phyloP scores from a whole-genome alignment of 1,140 invertebrate genomes.

The Papilio glaucus region DNA sequence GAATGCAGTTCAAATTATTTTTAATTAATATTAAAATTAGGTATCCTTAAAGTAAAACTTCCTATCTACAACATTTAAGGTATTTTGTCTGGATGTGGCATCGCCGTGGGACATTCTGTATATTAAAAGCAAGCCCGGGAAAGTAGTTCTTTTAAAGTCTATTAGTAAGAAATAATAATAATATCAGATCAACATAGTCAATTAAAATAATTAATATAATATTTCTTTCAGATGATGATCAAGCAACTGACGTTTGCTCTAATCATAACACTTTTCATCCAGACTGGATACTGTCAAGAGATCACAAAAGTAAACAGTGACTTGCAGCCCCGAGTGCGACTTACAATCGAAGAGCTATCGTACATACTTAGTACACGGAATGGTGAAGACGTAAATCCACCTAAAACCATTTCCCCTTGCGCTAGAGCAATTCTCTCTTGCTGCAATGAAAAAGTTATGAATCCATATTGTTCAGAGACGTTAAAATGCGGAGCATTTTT shows the following conservation, averaged over 20 bases:
- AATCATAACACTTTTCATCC: neutral
- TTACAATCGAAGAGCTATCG: slow-evolving; percentile 63
- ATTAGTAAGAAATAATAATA: too few relatives aligned
- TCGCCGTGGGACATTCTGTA: too few relatives aligned
- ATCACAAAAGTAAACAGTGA: slow-evolving; percentile 2
- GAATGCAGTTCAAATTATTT: too few relatives aligned
- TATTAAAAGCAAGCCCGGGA: too few relatives aligned
- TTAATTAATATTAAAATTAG: too few relatives aligned
- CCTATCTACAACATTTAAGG: too few relatives aligned
- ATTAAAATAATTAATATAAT: slow-evolving; percentile 9
- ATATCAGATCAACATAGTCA: too few relatives aligned
- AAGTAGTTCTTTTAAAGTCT: too few relatives aligned
- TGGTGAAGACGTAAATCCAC: slow-evolving; percentile 45
- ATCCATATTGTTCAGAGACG: slow-evolving; percentile 64
- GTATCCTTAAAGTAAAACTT: too few relatives aligned
- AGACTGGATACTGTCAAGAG: neutral
- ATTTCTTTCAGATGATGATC: slow-evolving; percentile 7
- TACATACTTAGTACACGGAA: slow-evolving; percentile 59
- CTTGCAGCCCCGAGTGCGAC: neutral
- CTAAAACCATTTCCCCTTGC: slow-evolving; percentile 63
- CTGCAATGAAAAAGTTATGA: slow-evolving; percentile 61
- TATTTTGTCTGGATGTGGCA: too few relatives aligned
- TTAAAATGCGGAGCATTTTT: slow-evolving; percentile 70
- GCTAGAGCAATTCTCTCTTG: slow-evolving; percentile 72
- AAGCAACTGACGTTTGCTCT: neutral